Evolutionary conservation across 1,140 invertebrate genomes (phyloP).

Genomic region (Panulirus ornatus): DNA sequence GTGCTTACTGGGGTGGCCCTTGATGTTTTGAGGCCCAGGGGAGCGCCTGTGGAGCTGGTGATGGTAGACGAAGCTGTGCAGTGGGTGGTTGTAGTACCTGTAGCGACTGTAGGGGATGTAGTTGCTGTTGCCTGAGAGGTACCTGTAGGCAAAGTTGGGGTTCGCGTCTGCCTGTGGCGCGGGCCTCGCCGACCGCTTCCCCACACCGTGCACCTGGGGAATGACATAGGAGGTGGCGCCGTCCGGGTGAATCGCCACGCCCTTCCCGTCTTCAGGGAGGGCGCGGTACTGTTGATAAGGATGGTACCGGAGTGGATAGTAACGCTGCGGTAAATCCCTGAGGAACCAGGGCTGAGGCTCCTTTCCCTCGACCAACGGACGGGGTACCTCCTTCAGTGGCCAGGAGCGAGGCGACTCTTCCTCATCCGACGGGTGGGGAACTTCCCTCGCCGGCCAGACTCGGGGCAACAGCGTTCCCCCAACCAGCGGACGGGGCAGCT

Average conservation of each 20-base stretch:
- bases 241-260: slow-evolving; percentile 57
- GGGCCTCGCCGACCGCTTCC: slow-evolving; percentile 40
- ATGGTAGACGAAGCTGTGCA: slow-evolving; percentile 26
- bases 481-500: neutral
- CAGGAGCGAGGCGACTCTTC: slow-evolving; percentile 7
- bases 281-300: slow-evolving; percentile 23
- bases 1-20: neutral
- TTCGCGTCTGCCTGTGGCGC: neutral
- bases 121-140: neutral
- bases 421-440: neutral
- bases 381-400: slow-evolving; percentile 19
- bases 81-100: slow-evolving; percentile 4
- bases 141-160: neutral
- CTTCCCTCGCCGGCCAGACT: neutral
- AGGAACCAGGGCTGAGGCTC: neutral
- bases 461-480: neutral
- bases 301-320: slow-evolving; percentile 26
- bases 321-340: slow-evolving; percentile 19
- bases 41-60: slow-evolving; percentile 25
- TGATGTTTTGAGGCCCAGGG: slow-evolving; percentile 18
- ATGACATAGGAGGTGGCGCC: slow-evolving; percentile 62
- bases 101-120: slow-evolving; percentile 14
- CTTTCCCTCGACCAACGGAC: neutral
- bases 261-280: slow-evolving; percentile 29
- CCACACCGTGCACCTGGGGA: slow-evolving; percentile 60